Conservation (phyloP, 2,113 vertebrate genomes). For the Myanophis thanlyinensis region DNA sequence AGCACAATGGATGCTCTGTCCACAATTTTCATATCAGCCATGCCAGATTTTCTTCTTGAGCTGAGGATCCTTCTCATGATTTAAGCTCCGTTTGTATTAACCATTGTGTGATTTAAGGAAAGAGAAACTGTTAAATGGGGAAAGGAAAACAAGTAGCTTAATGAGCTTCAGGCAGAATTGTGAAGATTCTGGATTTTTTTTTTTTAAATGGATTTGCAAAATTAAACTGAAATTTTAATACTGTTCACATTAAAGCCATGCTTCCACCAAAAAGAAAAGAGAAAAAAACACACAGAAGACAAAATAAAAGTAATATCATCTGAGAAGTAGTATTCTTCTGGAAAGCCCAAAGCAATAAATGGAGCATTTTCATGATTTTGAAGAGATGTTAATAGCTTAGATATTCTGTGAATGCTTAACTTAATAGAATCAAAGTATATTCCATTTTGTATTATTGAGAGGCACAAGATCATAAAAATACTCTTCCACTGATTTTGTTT, state of each 20-base stretch:
- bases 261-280: constrained; percentile 21
- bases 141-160: neutral
- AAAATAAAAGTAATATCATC: neutral
- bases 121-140: neutral
- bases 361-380: neutral
- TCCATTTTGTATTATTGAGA: neutral
- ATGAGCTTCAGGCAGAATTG: neutral
- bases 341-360: neutral
- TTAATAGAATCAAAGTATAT: constrained; percentile 11
- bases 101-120: neutral
- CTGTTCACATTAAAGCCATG: neutral
- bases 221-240: neutral
- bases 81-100: neutral
- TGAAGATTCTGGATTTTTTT: neutral
- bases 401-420: neutral
- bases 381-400: neutral
- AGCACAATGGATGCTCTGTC: neutral
- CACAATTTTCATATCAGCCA: neutral
- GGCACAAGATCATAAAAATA: constrained; percentile 20
- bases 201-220: neutral
- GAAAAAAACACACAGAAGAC: neutral
- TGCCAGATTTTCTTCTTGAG: neutral
- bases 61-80: neutral
- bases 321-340: neutral
- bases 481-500: constrained; percentile 11